Evolutionary conservation across 1,140 invertebrate genomes (phyloP).

Genomic region (Plutomurus gul): DNA sequence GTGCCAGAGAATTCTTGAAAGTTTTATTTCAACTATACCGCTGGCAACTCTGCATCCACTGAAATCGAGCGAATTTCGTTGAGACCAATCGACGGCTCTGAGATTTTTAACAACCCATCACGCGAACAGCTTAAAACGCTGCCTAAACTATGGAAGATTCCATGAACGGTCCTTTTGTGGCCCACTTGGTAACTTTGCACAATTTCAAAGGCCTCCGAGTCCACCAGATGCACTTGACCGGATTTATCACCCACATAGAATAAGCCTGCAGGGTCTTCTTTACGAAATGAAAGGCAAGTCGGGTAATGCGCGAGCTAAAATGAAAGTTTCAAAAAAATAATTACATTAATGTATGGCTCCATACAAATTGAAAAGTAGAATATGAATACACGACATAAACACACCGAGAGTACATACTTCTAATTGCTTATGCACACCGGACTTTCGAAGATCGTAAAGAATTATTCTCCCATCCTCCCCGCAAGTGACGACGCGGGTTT

Average conservation of each 20-base stretch:
- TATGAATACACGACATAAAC: not conserved
- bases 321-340: not conserved
- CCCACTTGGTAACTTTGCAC: conserved; percentile 35
- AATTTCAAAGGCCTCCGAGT: conserved; percentile 38
- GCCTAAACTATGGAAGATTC: conserved; percentile 47
- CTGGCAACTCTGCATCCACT: conserved; percentile 45
- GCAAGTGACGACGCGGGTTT: conserved; percentile 59
- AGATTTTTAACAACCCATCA: conserved; percentile 41
- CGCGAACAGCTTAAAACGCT: conserved; percentile 39
- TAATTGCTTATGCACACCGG: not conserved
- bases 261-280: conserved; percentile 12
- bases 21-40: too few relatives aligned
- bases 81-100: conserved; percentile 36
- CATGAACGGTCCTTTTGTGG: conserved; percentile 39
- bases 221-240: conserved; percentile 46
- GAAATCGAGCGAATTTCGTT: not conserved
- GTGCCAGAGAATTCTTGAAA: too few relatives aligned
- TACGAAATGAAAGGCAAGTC: conserved; percentile 44
- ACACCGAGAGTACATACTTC: not conserved
- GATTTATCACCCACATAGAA: conserved; percentile 50
- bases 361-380: too few relatives aligned
- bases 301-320: conserved; percentile 25
- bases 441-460: conserved; percentile 55
- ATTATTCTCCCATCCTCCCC: conserved; percentile 59
- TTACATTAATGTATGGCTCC: too few relatives aligned